Base-by-base conservation (phyloP, 2,888 invertebrate species). In the Cecidostiba fungosa region DNA sequence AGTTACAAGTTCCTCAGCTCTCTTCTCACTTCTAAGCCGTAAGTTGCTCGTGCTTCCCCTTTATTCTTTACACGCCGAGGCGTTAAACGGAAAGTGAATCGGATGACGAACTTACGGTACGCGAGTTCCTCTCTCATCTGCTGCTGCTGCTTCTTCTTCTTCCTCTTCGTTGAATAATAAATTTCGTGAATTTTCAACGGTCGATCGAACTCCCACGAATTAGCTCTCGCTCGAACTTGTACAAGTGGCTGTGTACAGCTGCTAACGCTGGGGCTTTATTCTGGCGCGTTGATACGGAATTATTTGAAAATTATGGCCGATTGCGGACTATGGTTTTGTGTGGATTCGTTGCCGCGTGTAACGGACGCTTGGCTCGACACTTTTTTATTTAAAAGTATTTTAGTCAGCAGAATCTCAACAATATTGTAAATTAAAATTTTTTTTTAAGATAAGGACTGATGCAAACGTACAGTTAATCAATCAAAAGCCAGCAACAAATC, bases 1-100 rank as follows among this genome's bases (percentile, higher is more conserved):
- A 89, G 88, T 88, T 89, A 88, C 89, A 88, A 90, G 88, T 89
- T 88, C 84, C 83, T 87, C 87, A 77, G 39, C 29, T 80, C 72
- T 50, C 78, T 66, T 85, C 88, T 87, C 59, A 80, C 73, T 8
- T n/a, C 74, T 83, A 77, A 69, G 39, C 85, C 77, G 74, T 76
- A 85, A 86, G 85, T 87, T 86, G 47, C n/a, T 43, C 16, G 8
- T 10, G 16, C 39, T 59, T 26, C 62, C 79, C 72, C 66, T 62
- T 77, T 59, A 59, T 59, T 80, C 54, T 47, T 79, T 69, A 10
- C 32, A 43, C 36, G 77, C 70, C 29, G 50, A 82, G 77, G 79
- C 79, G 84, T 86, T 84, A 80, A 86, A 85, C 84, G 84, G 77
- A 82, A 86, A 86, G 86, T 86, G 86, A 86, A 86, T 86, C 81